Evolutionary conservation across 2,113 vertebrate genomes (phyloP).

Genomic region (Tragelaphus strepsiceros): DNA sequence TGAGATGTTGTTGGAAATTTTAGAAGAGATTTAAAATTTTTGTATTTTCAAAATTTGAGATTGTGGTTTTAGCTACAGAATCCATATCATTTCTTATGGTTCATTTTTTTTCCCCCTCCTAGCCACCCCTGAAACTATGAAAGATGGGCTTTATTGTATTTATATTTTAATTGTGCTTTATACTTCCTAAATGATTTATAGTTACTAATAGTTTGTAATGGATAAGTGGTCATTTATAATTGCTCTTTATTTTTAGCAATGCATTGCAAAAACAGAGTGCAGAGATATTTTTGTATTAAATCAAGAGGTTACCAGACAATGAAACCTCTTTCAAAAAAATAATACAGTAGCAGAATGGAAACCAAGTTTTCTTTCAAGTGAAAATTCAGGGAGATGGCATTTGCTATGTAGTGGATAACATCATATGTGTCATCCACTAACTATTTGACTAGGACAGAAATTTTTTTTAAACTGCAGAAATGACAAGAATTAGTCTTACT

Average conservation of each 20-base stretch:
- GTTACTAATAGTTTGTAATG: background rate
- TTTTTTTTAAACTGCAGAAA: background rate
- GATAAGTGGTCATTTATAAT: conserved; percentile 5
- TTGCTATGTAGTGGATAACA: background rate
- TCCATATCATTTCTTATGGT: background rate
- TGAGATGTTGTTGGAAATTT: conserved; percentile 25
- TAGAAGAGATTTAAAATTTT: background rate
- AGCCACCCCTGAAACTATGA: background rate
- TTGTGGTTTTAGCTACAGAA: background rate
- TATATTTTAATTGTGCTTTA: conserved; percentile 16
- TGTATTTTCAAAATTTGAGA: conserved; percentile 1
- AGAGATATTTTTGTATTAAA: background rate
- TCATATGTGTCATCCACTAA: background rate
- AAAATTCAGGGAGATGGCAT: background rate
- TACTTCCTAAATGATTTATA: conserved; percentile 23
- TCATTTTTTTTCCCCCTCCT: background rate
- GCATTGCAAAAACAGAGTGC: background rate
- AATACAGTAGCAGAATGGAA: background rate
- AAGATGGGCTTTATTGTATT: background rate
- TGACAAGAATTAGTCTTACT: background rate
- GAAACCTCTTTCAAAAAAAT: background rate
- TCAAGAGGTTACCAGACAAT: background rate
- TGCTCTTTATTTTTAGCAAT: conserved; percentile 20
- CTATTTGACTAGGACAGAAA: background rate
- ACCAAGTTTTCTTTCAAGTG: background rate